Conservation (phyloP, 2,888 invertebrate genomes). For the Drymonia ruficornis region DNA sequence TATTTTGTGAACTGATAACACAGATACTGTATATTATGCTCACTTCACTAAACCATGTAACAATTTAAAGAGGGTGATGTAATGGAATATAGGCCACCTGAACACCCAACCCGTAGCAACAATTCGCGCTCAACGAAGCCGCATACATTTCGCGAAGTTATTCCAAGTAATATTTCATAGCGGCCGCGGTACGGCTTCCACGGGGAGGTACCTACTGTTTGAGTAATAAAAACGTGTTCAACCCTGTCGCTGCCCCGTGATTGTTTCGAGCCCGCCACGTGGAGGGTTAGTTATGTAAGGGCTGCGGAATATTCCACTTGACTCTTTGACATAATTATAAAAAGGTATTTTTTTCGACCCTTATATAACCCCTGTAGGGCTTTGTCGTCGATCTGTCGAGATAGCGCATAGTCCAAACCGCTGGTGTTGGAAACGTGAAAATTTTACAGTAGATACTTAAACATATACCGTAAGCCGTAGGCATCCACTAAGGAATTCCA, state of each 20-base stretch:
- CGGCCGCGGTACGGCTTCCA: neutral
- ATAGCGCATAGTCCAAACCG: no score
- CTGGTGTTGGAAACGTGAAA: no score
- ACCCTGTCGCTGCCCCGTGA: constrained; percentile 1
- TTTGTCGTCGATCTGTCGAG: no score
- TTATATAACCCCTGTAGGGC: no score
- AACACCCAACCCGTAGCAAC: neutral
- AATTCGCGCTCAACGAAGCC: neutral
- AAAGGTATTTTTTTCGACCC: neutral
- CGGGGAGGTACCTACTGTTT: neutral
- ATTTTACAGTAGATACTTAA: no score
- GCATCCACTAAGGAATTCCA: no score
- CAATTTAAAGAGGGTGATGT: neutral
- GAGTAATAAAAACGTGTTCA: constrained; percentile 1
- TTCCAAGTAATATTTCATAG: neutral
- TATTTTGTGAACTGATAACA: no score
- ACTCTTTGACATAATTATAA: neutral
- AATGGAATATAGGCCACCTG: neutral
- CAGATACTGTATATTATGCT: no score
- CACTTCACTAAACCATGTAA: no score
- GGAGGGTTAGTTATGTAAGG: neutral
- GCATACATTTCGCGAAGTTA: neutral
- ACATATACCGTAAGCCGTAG: no score
- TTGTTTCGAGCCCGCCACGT: neutral
- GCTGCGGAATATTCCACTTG: neutral